phyloP scores from a whole-genome alignment of 2,797 vertebrate genomes.

The Meda fulgida region DNA sequence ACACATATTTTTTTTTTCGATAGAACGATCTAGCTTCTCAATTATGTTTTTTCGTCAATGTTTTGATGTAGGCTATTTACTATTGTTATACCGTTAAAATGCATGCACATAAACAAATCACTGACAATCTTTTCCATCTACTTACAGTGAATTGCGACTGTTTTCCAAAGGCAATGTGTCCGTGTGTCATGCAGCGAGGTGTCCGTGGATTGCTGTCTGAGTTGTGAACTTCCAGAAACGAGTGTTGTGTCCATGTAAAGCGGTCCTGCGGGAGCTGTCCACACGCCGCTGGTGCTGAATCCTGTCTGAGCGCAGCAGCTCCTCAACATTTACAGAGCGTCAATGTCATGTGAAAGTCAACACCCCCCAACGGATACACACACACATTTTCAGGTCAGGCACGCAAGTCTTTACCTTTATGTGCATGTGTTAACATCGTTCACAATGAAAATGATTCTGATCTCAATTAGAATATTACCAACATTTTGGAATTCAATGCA shows the following conservation, averaged over 20 bases:
- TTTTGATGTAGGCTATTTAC: not conserved
- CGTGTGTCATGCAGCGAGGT: slow-evolving; percentile 75
- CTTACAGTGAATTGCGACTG: slow-evolving; percentile 75
- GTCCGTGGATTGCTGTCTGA: slow-evolving; percentile 78
- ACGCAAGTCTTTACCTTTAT: not conserved
- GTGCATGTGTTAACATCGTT: not conserved
- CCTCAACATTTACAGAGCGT: slow-evolving; percentile 82
- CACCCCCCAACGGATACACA: slow-evolving; percentile 59
- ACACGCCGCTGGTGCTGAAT: slow-evolving; percentile 77
- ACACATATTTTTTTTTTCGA: not conserved
- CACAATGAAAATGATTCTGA: not conserved
- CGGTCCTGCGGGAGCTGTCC: slow-evolving; percentile 79
- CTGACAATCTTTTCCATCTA: slow-evolving; percentile 55
- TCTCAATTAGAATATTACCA: not conserved
- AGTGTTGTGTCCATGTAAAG: slow-evolving; percentile 81
- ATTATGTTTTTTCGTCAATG: not conserved
- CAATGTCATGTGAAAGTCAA: slow-evolving; percentile 88
- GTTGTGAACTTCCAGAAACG: slow-evolving; percentile 80
- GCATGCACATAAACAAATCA: not conserved
- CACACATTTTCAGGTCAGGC: slow-evolving; percentile 15
- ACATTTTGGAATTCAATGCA: not conserved
- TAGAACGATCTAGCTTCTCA: not conserved
- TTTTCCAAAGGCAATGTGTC: slow-evolving; percentile 67
- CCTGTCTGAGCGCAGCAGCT: slow-evolving; percentile 83
- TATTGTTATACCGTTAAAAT: not conserved